phyloP scores from a whole-genome alignment of 2,888 invertebrate genomes.

The Sabellastarte sp. region DNA sequence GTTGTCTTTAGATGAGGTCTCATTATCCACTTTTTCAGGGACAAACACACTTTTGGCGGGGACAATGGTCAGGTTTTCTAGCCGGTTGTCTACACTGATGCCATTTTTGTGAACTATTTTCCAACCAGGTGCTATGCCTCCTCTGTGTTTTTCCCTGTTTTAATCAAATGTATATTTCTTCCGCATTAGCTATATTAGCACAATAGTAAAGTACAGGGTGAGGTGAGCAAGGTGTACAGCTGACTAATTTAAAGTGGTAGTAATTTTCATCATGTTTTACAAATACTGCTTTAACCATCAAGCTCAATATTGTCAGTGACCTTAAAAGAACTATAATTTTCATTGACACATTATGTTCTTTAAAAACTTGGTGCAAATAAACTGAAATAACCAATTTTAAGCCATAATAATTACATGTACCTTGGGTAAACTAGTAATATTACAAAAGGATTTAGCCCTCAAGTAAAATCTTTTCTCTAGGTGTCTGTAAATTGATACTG shows the following conservation, averaged over 20 bases:
- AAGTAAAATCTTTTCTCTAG: too few relatives aligned
- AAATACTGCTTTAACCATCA: too few relatives aligned
- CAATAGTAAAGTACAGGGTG: background rate
- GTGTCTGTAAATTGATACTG: too few relatives aligned
- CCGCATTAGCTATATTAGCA: background rate
- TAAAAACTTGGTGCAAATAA: too few relatives aligned
- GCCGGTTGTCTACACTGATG: conserved; percentile 63
- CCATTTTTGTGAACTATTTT: conserved; percentile 62
- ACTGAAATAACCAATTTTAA: too few relatives aligned
- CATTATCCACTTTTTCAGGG: background rate
- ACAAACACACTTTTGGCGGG: conserved; percentile 15
- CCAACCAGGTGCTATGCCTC: conserved; percentile 61
- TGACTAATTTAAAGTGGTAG: too few relatives aligned
- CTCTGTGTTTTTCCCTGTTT: conserved; percentile 62
- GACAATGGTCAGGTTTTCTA: conserved; percentile 61
- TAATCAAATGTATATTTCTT: background rate
- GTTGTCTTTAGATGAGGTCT: conserved; percentile 43
- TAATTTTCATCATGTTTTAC: too few relatives aligned
- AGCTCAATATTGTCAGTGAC: background rate
- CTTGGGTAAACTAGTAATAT: too few relatives aligned
- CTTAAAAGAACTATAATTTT: background rate
- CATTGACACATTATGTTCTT: too few relatives aligned
- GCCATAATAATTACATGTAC: too few relatives aligned
- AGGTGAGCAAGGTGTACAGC: too few relatives aligned
- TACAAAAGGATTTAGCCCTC: too few relatives aligned